Base-by-base conservation (phyloP, 2,113 vertebrate species). In the Tragelaphus imberbis region DNA sequence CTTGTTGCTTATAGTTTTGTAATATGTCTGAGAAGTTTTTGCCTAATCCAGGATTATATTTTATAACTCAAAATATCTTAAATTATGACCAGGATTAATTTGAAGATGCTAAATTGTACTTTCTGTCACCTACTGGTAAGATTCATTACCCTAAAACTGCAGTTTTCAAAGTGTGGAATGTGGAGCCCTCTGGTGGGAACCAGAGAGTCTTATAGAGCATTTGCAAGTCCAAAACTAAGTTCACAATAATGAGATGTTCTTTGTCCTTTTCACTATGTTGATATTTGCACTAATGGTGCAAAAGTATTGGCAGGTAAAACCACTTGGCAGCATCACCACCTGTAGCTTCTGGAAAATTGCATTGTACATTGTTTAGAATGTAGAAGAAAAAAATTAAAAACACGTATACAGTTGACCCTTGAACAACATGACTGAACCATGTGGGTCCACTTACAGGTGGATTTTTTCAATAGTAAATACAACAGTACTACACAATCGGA, bases 151-250 rank as follows among this genome's bases (percentile, higher is more conserved):
- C 49, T 16, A 91, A 36, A 51, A 53, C 23, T 28, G 8, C 59
- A 84, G 30, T 93, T 59, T 85, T 75, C 81, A 77, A 85, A 59
- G 12, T 49, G 5, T 92, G 90, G 33, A 61, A 40, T 65, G 53
- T 75, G 65, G 80, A 93, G 15, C 33, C 81, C 81, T 27, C 47
- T 92, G 12, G 61, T 84, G 68, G 92, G 44, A 77, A 79, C 82
- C 81, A 93, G 81, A 71, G 65, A 49, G 77, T n/a, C 11, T 61
- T 86, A 61, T 36, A 61, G 55, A 16, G 14, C 10, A 5, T 51
- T 87, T 51, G 7, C 55, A 30, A 77, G 40, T 36, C 16, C 17
- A 77, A 51, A 77, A 59, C 40, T 59, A 77, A 77, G 75, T 59
- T 59, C 14, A 75, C 68, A 33, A 80, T 59, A 61, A 30, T 63